These are phyloP conservation scores for Gymnosoma rotundatum DNA, from an alignment of 2,888 invertebrate species.

Conservation along the genomic window DNA sequence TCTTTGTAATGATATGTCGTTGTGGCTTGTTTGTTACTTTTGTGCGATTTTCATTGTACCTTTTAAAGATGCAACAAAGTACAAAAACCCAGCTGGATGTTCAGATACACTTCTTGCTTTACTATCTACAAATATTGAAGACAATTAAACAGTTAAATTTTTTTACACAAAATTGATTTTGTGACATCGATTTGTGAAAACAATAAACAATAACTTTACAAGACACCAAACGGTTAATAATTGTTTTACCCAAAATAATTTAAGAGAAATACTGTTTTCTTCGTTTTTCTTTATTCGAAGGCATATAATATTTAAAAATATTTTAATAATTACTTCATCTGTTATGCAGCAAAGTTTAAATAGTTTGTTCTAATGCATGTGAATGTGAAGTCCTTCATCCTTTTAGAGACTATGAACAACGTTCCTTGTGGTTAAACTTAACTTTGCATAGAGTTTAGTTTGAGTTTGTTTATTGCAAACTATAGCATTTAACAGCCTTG, in stretches of 20 bases:
- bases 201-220: slow-evolving; percentile 30
- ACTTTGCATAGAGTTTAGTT: too few species aligned
- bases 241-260: not conserved
- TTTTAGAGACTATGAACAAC: too few species aligned
- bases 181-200: slow-evolving; percentile 59
- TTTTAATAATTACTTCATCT: too few species aligned
- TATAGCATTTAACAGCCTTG: too few species aligned
- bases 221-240: not conserved
- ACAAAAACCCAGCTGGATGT: slow-evolving; percentile 61
- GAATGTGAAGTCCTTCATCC: too few species aligned
- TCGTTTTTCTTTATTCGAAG: not conserved
- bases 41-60: not conserved
- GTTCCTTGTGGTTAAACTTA: too few species aligned
- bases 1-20: slow-evolving; percentile 21
- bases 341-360: too few species aligned
- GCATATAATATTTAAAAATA: too few species aligned
- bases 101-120: not conserved
- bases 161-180: slow-evolving; percentile 32
- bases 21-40: slow-evolving; percentile 39
- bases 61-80: slow-evolving; percentile 15
- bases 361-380: too few species aligned
- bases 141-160: slow-evolving; percentile 51
- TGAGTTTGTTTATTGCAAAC: too few species aligned
- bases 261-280: slow-evolving; percentile 1
- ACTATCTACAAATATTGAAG: slow-evolving; percentile 37